These are phyloP conservation scores for Brachionus rubens DNA, from an alignment of 1,140 invertebrate genomes.

Conservation along the genomic window DNA sequence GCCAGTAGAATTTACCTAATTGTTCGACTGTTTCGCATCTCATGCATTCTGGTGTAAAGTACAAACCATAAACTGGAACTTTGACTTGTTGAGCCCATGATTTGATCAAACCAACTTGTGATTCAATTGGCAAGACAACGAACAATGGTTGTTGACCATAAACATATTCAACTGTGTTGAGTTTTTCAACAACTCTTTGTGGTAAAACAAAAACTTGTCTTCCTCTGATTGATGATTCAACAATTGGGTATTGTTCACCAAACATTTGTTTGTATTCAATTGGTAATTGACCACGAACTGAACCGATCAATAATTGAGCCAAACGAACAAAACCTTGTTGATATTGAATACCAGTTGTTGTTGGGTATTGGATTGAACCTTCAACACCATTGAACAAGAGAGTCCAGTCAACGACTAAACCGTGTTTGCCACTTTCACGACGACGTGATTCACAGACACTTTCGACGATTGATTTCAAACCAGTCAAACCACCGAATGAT, in stretches of 20 bases:
- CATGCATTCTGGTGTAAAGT: slow-evolving; percentile 1
- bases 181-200: neutral
- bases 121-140: slow-evolving; percentile 30
- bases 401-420: neutral
- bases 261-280: slow-evolving; percentile 16
- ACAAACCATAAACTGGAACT: slow-evolving; percentile 17
- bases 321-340: neutral
- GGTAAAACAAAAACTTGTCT: slow-evolving; percentile 1
- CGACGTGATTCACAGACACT: neutral
- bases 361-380: neutral
- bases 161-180: slow-evolving; percentile 24
- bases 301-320: neutral
- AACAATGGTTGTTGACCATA: slow-evolving; percentile 28
- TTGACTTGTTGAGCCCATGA: slow-evolving; percentile 28
- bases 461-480: neutral
- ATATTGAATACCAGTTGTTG: neutral
- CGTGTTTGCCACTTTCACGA: neutral
- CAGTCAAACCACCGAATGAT: neutral
- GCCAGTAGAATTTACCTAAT: slow-evolving; percentile 30
- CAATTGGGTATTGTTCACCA: neutral
- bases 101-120: neutral
- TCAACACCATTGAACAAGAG: neutral
- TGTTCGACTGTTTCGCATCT: slow-evolving; percentile 28
- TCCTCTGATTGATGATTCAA: neutral
- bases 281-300: slow-evolving; percentile 13